phyloP scores from a whole-genome alignment of 2,888 invertebrate species.

The Drosophila mimetica region DNA sequence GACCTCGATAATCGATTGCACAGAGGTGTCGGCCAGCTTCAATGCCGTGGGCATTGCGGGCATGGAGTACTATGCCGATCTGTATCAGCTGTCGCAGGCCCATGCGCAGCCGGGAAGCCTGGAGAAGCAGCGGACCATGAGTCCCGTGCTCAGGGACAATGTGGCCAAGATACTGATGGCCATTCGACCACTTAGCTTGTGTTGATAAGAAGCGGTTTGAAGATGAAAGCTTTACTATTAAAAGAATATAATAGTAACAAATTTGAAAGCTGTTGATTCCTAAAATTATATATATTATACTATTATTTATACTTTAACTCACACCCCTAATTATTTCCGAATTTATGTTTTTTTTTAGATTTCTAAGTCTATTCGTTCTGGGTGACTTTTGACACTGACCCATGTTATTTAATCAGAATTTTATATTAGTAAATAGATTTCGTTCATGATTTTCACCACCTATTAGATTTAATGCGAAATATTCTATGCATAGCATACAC shows the following conservation, averaged over 20 bases:
- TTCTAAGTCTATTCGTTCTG: too few relatives aligned
- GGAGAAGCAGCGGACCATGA: slow-evolving; percentile 81
- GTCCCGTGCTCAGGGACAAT: slow-evolving; percentile 83
- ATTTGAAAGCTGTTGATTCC: too few relatives aligned
- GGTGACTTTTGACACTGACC: too few relatives aligned
- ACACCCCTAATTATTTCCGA: too few relatives aligned
- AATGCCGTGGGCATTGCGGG: slow-evolving; percentile 84
- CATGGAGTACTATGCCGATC: slow-evolving; percentile 88
- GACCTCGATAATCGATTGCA: slow-evolving; percentile 89
- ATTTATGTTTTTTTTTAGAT: too few relatives aligned
- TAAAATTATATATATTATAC: too few relatives aligned
- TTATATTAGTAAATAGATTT: too few relatives aligned
- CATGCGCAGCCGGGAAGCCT: slow-evolving; percentile 84
- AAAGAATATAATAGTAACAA: too few relatives aligned
- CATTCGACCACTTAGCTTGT: slow-evolving; percentile 84
- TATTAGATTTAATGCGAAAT: slow-evolving; percentile 4
- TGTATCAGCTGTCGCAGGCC: slow-evolving; percentile 89
- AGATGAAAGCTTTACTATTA: too few relatives aligned
- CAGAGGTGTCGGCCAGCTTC: slow-evolving; percentile 91
- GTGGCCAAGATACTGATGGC: slow-evolving; percentile 81
- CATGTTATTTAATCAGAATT: too few relatives aligned
- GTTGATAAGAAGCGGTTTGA: too few relatives aligned
- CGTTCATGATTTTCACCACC: neutral
- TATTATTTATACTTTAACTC: too few relatives aligned
- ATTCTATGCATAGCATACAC: slow-evolving; percentile 2